Conservation (phyloP, 2,888 invertebrate species). For the Acheta domesticus region DNA sequence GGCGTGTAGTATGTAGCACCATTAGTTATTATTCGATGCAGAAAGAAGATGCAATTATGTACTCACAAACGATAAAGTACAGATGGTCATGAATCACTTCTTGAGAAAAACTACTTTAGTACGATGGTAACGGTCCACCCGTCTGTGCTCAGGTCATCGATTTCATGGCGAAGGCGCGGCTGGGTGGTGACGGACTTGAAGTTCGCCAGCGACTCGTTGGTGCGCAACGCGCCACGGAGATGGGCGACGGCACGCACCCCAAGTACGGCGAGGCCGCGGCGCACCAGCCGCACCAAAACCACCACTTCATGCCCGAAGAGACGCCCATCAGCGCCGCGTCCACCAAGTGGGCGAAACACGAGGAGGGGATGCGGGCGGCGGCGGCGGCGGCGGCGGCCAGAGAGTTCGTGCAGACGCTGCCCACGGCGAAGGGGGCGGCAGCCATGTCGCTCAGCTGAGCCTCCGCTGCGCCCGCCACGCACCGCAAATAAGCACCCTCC, state of each 20-base stretch:
- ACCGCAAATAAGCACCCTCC: no score
- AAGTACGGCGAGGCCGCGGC: neutral
- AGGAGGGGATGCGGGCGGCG: no score
- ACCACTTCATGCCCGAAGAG: neutral
- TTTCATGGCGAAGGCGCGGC: neutral
- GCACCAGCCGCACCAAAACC: neutral
- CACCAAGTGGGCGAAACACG: neutral
- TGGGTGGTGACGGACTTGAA: neutral
- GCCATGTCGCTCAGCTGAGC: constrained; percentile 18
- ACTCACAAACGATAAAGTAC: no score
- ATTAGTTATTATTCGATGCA: no score
- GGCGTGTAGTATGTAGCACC: no score
- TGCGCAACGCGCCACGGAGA: neutral
- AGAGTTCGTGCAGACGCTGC: neutral
- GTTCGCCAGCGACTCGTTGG: neutral
- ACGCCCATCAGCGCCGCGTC: neutral
- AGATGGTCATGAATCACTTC: no score
- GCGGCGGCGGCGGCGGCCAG: neutral
- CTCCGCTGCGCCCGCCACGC: no score
- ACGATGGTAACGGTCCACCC: neutral
- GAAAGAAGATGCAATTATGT: no score
- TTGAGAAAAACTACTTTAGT: no score
- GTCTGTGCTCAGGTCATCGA: neutral
- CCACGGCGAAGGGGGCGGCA: neutral
- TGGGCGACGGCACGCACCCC: neutral